Evolutionary conservation across 2,888 invertebrate genomes (phyloP), one percentile per base, ranked within the genome.

Genomic region (Cotesia congregata): DNA sequence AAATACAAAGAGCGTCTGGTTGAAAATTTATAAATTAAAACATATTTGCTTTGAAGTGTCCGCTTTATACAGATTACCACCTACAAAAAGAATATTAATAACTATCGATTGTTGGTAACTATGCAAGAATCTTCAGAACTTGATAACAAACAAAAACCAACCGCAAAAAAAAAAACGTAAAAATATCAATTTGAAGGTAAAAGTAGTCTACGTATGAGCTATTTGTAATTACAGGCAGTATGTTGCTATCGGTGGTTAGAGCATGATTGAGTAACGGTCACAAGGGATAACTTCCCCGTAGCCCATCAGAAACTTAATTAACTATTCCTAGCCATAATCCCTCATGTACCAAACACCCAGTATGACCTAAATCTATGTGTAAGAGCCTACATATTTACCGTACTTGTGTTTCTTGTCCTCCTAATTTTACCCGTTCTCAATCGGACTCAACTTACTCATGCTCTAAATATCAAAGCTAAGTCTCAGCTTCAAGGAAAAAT

Each of bases 241-340:
- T 78, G 80, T 81, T 38, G 81, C 74, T 79, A 77, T 72, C 68
- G 79, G 79, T 79, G 75, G 75, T 68, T 73, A 77, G 74, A 80
- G 83, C 83, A 84, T 85, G 84, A 86, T 85, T 86, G 85, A 83
- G 81, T 81, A 77, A 81, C 80, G 81, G 80, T 80, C 82, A 80
- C 82, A 81, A 83, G 83, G 74, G 65, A 65, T 65, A 65, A 65
- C 20, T 20, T 65, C 83, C 85, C 85, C 79, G 77, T 82, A 83
- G 85, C 81, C 84, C 82, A 81, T 82, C 82, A 79, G 83, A 85
- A 86, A 86, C 86, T 86, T 85, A 86, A 87, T 87, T 87, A 87
- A 87, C 86, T 84, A 86, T 86, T 84, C 85, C 83, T 77, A 75
- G 79, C 81, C 79, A 84, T 85, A 84, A 85, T 84, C 85, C 84